Evolutionary conservation across 2,113 vertebrate genomes (phyloP).

Genomic region (Dendrocopos noguchii): DNA sequence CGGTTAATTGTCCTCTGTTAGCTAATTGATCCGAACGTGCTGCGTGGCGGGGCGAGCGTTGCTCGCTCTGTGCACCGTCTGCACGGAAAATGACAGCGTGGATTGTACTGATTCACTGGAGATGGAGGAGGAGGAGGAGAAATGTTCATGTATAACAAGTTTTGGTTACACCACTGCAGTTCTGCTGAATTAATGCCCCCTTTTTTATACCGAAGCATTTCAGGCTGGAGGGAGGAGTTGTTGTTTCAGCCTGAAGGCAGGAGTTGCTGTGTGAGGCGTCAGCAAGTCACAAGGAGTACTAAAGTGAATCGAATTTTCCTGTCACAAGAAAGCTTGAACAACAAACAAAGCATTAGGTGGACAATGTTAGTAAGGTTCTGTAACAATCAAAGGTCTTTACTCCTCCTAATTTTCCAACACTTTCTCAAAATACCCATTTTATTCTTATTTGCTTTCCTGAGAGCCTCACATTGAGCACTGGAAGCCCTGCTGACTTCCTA

Average conservation of each 20-base stretch:
- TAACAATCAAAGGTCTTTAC: neutral
- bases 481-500: neutral
- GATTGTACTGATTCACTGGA: neutral
- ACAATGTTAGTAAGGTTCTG: neutral
- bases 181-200: neutral
- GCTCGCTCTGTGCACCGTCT: neutral
- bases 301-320: neutral
- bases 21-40: neutral
- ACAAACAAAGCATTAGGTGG: neutral
- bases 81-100: neutral
- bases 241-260: neutral
- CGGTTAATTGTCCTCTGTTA: neutral
- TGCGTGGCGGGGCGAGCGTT: neutral
- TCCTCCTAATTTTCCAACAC: neutral
- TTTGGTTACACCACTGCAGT: neutral
- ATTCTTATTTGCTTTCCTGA: neutral
- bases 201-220: neutral
- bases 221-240: too few species aligned
- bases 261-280: conserved; percentile 2
- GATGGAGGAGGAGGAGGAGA: neutral
- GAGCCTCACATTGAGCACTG: neutral
- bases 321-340: neutral
- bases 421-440: neutral
- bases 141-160: neutral
- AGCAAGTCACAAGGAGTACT: neutral